Base-by-base conservation (phyloP, 2,888 invertebrate genomes). In the Diogma glabrata region DNA sequence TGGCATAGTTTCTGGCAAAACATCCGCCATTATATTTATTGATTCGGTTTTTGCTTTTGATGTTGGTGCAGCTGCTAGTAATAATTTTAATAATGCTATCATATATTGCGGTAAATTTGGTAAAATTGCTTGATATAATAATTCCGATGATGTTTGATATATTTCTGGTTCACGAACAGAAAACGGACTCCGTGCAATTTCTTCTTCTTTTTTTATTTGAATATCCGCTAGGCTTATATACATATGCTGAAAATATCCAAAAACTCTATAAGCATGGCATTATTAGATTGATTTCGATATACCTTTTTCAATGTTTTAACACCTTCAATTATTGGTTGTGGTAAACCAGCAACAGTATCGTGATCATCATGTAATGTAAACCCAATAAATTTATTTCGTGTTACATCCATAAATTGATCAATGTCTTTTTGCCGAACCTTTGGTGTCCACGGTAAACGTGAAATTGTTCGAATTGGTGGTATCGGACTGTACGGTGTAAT, bases 1-100 rank as follows among this genome's bases (percentile, higher is more conserved):
- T 78, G 95, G 95, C 92, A 94, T 93, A 73, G 94, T 93, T 71
- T 93, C 94, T 1, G 97, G 97, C 58, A 99, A 70, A 47, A 99
- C 88, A 72, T 99, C 99, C 36, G 94, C 90, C 81, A 97, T 85
- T 43, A 99, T 96, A 69, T 97, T 97, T 61, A 97, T 92, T 48
- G 96, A 94, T 66, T 99, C 99, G 9, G 87, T 91, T 73, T 96
- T 96, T 5, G 91, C 84, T 72, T 95, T 96, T n/a, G 93, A 93
- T n/a, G 96, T 96, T 4, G 99, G 97, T 28, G 96, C 94, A 51
- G 97, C 96, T 24, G 97, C 97, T 52, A 99, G 75, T 52, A 99
- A 75, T 59, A 99, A 92, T 75, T 99, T 99, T 49, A 99, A 72
- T 51, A 99, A 68, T 19, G 95, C 93, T 64, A 97, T 97, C 86